These are phyloP conservation scores for Orientallactaga bullata DNA, from an alignment of 2,113 vertebrate genomes.

Conservation along the genomic window DNA sequence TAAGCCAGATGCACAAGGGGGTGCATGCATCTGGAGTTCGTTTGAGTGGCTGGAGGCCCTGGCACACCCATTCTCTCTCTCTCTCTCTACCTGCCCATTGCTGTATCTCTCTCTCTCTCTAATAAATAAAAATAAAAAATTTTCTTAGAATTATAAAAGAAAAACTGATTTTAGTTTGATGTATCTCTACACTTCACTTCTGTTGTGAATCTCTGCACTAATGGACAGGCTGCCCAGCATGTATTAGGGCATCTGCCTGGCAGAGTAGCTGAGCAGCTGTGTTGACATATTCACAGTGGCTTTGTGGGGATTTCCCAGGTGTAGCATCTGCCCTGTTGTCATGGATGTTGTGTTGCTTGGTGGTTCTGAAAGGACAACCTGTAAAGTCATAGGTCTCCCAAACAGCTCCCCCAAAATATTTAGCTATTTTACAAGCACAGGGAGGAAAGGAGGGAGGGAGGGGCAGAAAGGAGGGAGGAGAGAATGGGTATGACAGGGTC, in stretches of 20 bases:
- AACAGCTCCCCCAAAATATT: too few relatives aligned
- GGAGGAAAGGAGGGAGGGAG: too few relatives aligned
- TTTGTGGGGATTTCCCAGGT: neutral
- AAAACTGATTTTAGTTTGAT: neutral
- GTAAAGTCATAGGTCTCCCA: slow-evolving; percentile 7
- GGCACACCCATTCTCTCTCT: too few relatives aligned
- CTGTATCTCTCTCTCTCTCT: too few relatives aligned
- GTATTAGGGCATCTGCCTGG: neutral
- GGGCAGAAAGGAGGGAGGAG: too few relatives aligned
- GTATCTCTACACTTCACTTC: neutral
- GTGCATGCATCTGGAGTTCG: too few relatives aligned
- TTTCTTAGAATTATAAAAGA: neutral
- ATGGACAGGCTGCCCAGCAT: neutral
- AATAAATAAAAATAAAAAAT: neutral
- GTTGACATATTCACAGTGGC: neutral
- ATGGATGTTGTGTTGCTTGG: neutral
- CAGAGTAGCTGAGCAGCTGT: neutral
- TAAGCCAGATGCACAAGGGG: too few relatives aligned
- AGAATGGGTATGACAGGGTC: too few relatives aligned
- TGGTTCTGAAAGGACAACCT: neutral
- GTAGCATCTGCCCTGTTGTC: neutral
- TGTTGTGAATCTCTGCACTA: neutral
- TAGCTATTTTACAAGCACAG: too few relatives aligned
- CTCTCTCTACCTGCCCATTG: too few relatives aligned
- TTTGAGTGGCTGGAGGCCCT: too few relatives aligned